Evolutionary conservation across 2,797 vertebrate genomes (phyloP).

Genomic region (Synanceia verrucosa): DNA sequence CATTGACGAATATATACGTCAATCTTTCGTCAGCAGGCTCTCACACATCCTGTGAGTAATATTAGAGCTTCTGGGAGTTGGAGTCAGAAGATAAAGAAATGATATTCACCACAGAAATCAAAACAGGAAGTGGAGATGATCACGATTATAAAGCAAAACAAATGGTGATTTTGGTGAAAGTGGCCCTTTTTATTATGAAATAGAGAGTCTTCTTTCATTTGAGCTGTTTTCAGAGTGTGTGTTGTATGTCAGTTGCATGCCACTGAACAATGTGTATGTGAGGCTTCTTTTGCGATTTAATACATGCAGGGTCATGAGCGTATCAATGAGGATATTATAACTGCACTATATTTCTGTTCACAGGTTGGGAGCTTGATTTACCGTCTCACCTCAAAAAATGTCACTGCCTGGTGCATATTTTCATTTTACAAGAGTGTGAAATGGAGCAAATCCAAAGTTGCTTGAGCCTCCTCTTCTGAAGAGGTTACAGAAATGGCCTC

Average conservation of each 20-base stretch:
- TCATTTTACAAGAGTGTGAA: constrained; percentile 25
- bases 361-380: constrained; percentile 43
- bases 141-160: too few species aligned
- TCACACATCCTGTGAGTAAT: too few species aligned
- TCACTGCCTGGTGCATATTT: constrained; percentile 26
- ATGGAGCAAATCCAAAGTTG: constrained; percentile 43
- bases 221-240: too few species aligned
- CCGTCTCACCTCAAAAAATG: constrained; percentile 52
- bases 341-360: constrained; percentile 25
- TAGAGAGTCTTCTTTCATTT: too few species aligned
- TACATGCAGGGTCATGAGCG: constrained; percentile 25
- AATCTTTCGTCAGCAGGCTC: too few species aligned
- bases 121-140: too few species aligned
- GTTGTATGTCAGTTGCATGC: constrained; percentile 38
- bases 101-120: too few species aligned
- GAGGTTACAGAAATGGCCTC: constrained; percentile 27
- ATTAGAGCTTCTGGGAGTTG: too few species aligned
- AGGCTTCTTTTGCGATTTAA: constrained; percentile 34
- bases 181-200: too few species aligned
- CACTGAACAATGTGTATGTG: constrained; percentile 25
- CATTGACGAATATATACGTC: too few species aligned
- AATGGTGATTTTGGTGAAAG: too few species aligned
- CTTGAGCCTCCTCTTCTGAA: not conserved
- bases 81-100: too few species aligned
- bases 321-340: constrained; percentile 39